phyloP scores from a whole-genome alignment of 2,113 vertebrate genomes.

The Sander lucioperca region DNA sequence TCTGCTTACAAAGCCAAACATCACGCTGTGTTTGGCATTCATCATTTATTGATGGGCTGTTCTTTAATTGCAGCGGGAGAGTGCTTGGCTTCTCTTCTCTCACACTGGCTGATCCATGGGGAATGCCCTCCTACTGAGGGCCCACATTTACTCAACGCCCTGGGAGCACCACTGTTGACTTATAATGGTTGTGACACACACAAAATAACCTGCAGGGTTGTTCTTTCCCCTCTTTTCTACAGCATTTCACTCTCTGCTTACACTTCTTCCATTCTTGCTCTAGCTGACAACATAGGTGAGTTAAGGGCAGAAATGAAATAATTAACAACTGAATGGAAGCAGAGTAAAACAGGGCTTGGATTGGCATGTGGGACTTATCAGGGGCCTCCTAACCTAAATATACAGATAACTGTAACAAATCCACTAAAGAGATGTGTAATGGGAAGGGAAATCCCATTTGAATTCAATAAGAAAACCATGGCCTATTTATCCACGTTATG shows the following conservation, averaged over 20 bases:
- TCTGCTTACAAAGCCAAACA: conserved; percentile 74
- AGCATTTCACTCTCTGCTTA: conserved; percentile 33
- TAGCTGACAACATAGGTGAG: neutral
- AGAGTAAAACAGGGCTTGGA: neutral
- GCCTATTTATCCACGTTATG: conserved; percentile 5
- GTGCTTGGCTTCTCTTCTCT: conserved; percentile 63
- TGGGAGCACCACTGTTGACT: conserved; percentile 72
- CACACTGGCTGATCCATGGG: conserved; percentile 68
- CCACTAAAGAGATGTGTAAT: neutral
- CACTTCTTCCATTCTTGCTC: conserved; percentile 20
- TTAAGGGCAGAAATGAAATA: conserved; percentile 20
- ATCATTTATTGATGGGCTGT: conserved; percentile 84
- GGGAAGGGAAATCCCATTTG: neutral
- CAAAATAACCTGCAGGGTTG: conserved; percentile 59
- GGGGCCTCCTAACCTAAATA: neutral
- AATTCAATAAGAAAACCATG: neutral
- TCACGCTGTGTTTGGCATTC: conserved; percentile 85
- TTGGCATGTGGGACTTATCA: neutral
- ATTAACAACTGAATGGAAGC: conserved; percentile 18
- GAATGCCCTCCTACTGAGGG: conserved; percentile 58
- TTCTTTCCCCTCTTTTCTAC: conserved; percentile 11
- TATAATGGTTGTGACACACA: conserved; percentile 72
- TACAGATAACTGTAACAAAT: neutral
- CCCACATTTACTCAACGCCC: conserved; percentile 66
- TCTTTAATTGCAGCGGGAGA: conserved; percentile 82